Evolutionary conservation across 2,113 vertebrate genomes (phyloP), one percentile per base, ranked within the genome.

Genomic region (Zapornia atra): DNA sequence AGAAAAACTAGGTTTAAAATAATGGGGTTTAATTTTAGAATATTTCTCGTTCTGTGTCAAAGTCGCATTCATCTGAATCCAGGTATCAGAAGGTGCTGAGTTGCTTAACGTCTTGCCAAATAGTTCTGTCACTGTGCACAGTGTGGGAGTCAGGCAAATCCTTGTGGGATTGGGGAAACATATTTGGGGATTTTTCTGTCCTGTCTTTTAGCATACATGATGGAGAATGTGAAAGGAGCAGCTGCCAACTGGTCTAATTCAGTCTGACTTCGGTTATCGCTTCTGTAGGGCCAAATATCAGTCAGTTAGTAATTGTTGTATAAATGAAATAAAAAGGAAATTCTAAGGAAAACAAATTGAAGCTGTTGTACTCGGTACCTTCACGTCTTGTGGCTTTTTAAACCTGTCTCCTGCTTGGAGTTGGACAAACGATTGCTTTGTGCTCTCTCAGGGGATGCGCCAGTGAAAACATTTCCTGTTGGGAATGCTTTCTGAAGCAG

Each of bases 381-480:
- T 89, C 71, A 50, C 0, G 1, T 88, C 59, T 73, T 80, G 54
- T 59, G 90, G 36, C 51, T 77, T 96, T 96, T 87, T 48, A 75
- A 91, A 78, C 46, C 53, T 76, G 0, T 93, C 77, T 94, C 76
- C 33, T 81, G 31, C 60, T 51, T 84, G 60, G 56, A 82, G 75
- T 19, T 85, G 70, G 70, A 64, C 59, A 79, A 77, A 76, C 3
- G 40, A 54, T 71, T 68, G 69, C 87, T 95, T 91, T 82, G 82
- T 85, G 78, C 89, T 84, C 73, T 81, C 51, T 88, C 9, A 2
- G 56, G 75, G 92, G 86, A 86, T 78, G 46, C 48, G 48, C 79
- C 88, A 94, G 68, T 92, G 82, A 88, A 95, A 94, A 90, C 2
- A 81, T 86, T 91, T 93, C 80, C 92, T 96, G 38, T 82, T 86